Conservation (phyloP, 2,888 invertebrate species). For the Cabera pusaria region DNA sequence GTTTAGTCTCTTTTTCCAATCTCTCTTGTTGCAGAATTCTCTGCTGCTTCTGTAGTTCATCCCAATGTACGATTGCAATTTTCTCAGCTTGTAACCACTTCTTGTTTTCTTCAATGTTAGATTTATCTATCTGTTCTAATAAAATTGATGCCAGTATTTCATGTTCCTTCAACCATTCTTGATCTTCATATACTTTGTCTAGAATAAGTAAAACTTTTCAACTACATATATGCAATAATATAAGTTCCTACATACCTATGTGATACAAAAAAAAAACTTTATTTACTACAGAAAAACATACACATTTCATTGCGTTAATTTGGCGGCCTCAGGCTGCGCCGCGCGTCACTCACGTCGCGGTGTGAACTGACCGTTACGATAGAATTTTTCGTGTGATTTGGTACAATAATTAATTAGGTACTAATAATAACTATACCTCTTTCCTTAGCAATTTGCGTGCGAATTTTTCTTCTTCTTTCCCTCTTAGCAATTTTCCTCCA, state of each 20-base stretch:
- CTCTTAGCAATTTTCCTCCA: slow-evolving; percentile 91
- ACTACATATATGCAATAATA: neutral
- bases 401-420: too few species aligned
- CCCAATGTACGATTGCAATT: slow-evolving; percentile 85
- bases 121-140: slow-evolving; percentile 78
- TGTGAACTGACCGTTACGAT: too few species aligned
- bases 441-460: slow-evolving; percentile 83
- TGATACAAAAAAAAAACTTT: too few species aligned
- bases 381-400: too few species aligned
- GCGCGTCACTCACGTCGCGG: too few species aligned
- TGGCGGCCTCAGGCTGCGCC: too few species aligned
- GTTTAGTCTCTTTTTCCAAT: slow-evolving; percentile 84
- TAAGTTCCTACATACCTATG: too few species aligned
- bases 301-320: too few species aligned
- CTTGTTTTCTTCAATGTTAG: slow-evolving; percentile 81
- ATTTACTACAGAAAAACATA: too few species aligned
- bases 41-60: slow-evolving; percentile 82
- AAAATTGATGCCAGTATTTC: slow-evolving; percentile 76
- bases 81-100: slow-evolving; percentile 88
- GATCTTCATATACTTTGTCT: slow-evolving; percentile 26
- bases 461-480: slow-evolving; percentile 86
- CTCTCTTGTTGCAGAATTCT: slow-evolving; percentile 81
- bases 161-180: slow-evolving; percentile 47
- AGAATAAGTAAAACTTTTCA: neutral
- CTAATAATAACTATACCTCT: slow-evolving; percentile 59